phyloP scores from a whole-genome alignment of 1,140 invertebrate species.

The Drosophila paulistorum region DNA sequence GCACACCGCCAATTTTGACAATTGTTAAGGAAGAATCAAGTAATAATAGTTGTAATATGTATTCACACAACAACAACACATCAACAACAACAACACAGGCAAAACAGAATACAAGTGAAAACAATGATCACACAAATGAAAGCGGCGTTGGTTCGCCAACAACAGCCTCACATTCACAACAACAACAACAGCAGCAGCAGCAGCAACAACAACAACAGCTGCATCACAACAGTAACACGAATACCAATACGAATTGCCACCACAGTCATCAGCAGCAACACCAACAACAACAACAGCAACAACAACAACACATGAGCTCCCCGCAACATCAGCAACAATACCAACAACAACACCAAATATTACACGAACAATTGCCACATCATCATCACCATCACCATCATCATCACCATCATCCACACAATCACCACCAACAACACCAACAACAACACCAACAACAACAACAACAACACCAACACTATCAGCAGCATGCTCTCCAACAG shows the following conservation, averaged over 20 bases:
- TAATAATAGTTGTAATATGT: conserved; percentile 87
- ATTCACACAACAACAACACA: conserved; percentile 84
- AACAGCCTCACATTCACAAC: conserved; percentile 77
- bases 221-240: conserved; percentile 66
- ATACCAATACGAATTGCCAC: conserved; percentile 71
- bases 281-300: conserved; percentile 73
- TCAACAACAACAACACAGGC: conserved; percentile 61
- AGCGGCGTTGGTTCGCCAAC: conserved; percentile 61
- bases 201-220: conserved; percentile 54
- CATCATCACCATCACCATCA: conserved; percentile 41
- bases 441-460: conserved; percentile 64
- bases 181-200: conserved; percentile 80
- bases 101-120: conserved; percentile 56
- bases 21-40: conserved; percentile 90
- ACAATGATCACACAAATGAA: conserved; percentile 65
- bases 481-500: conserved; percentile 81
- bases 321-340: conserved; percentile 75
- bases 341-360: conserved; percentile 83
- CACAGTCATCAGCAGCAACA: conserved; percentile 62
- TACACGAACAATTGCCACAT: conserved; percentile 65
- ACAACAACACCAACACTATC: conserved; percentile 65
- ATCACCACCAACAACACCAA: conserved; percentile 65
- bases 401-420: conserved; percentile 65
- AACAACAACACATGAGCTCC: conserved; percentile 64
- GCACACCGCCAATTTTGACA: conserved; percentile 85